Evolutionary conservation across 2,888 invertebrate genomes (phyloP), one percentile per base, ranked within the genome.

Genomic region (Cerceris rybyensis): DNA sequence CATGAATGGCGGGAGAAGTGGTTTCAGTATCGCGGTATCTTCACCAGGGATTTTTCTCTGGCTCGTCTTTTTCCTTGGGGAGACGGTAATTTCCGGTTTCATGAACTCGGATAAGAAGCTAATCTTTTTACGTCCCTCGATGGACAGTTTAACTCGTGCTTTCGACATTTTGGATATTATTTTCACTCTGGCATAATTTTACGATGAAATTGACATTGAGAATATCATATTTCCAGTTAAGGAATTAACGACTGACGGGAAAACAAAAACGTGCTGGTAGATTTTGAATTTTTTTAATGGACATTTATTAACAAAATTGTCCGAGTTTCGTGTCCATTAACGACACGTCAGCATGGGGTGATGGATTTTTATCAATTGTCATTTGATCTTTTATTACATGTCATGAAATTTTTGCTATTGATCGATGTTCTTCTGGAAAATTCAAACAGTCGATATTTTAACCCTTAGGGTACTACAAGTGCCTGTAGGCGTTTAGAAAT

Each of bases 1-100:
- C 14, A 65, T 0, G 39, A 81, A 80, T 42, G 70, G 61, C 43
- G 63, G 63, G 5, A 70, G 43, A 11, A 78, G 71, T 6, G 1
- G n/a, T 11, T 0, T 7, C 0, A 65, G 14, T 28, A 49, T 41
- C 4, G 16, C 11, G 16, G 55, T 7, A 16, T 16, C 55, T 16
- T 7, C 17, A 17, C 52, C 13, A 6, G 6, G 55, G 13, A 11
- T 7, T 55, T 55, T 55, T 55, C 17, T 6, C 17, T 2, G n/a
- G 7, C 52, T n/a, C n/a, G n/a, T 28, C 55, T 16, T 8, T 7
- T 55, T 55, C 55, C 55, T 7, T 17, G 55, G n/a, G 14, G 17
- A 8, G 8, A 16, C 55, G 28, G 7, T n/a, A n/a, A 7, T 52
- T n/a, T 52, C 52, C 13, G 52, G 13, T 52, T 52, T 52, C n/a